These are phyloP conservation scores for Shargacucullia verbasci DNA, from an alignment of 2,888 invertebrate species.

Conservation along the genomic window DNA sequence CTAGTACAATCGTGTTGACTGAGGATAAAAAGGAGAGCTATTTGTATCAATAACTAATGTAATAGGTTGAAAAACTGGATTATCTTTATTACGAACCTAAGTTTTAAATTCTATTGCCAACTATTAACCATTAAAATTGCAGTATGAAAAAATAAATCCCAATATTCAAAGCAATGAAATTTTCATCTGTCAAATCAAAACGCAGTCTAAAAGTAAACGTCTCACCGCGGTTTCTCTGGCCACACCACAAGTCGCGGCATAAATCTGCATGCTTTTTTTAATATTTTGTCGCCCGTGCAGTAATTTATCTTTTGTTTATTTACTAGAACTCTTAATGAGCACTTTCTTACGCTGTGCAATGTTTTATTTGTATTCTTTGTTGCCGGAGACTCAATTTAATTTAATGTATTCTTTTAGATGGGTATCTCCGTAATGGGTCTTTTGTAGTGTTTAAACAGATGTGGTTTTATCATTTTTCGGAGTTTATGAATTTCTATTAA, in stretches of 20 bases:
- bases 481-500: not conserved
- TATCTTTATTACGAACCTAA: no score
- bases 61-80: no score
- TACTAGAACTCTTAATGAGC: slow-evolving; percentile 72
- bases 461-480: slow-evolving; percentile 8
- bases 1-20: no score
- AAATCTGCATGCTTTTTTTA: slow-evolving; percentile 66
- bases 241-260: slow-evolving; percentile 45
- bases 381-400: slow-evolving; percentile 47
- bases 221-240: slow-evolving; percentile 17
- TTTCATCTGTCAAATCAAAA: no score
- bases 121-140: no score
- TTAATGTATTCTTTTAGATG: slow-evolving; percentile 50
- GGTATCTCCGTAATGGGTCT: slow-evolving; percentile 29
- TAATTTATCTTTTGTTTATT: slow-evolving; percentile 71
- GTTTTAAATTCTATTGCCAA: no score
- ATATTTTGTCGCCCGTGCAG: slow-evolving; percentile 68
- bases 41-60: no score
- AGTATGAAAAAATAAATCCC: no score
- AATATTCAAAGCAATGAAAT: no score
- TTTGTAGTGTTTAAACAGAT: slow-evolving; percentile 32
- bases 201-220: not conserved
- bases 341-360: slow-evolving; percentile 62
- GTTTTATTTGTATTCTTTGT: slow-evolving; percentile 49
- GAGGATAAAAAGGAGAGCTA: no score